A percentile compares a stretch with the other conserved stretches of the same genome.
These are phyloP conservation scores for Pterostichus madidus DNA, from an alignment of 2,888 invertebrate genomes.

Conservation along the genomic window DNA sequence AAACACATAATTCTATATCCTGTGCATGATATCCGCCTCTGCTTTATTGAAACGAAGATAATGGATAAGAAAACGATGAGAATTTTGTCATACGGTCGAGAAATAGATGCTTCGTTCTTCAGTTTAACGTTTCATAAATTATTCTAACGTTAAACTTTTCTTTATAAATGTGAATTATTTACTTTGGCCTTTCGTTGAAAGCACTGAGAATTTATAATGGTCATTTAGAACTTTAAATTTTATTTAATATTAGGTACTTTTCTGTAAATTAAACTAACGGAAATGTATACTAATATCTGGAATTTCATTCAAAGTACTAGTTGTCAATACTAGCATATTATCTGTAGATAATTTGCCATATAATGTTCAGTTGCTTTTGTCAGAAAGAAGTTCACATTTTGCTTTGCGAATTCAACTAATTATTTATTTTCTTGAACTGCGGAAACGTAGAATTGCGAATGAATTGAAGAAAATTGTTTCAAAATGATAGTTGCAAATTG, in stretches of 20 bases:
- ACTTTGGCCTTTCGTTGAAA: slow-evolving; percentile 6
- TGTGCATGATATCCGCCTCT: slow-evolving; percentile 4
- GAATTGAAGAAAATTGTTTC: no score
- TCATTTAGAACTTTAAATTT: not conserved
- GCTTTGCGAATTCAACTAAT: not conserved
- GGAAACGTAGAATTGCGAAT: not conserved
- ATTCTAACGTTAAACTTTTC: slow-evolving; percentile 41
- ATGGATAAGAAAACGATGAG: slow-evolving; percentile 37
- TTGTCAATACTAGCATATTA: not conserved
- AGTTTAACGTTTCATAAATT: slow-evolving; percentile 39
- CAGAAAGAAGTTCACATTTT: not conserved
- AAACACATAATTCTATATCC: slow-evolving; percentile 29
- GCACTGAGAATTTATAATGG: slow-evolving; percentile 12
- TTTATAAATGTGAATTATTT: slow-evolving; percentile 42
- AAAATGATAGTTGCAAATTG: not conserved
- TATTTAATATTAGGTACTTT: not conserved
- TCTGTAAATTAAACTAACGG: slow-evolving; percentile 8
- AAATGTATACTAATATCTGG: not conserved
- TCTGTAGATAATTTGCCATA: not conserved
- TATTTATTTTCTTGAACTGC: not conserved
- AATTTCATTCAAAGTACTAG: not conserved
- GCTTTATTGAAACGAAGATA: slow-evolving; percentile 29
- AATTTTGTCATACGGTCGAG: slow-evolving; percentile 39
- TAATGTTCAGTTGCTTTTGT: not conserved
- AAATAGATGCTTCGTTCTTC: slow-evolving; percentile 13